These are phyloP conservation scores for Maniola jurtina DNA, from an alignment of 1,140 invertebrate genomes.

Conservation along the genomic window DNA sequence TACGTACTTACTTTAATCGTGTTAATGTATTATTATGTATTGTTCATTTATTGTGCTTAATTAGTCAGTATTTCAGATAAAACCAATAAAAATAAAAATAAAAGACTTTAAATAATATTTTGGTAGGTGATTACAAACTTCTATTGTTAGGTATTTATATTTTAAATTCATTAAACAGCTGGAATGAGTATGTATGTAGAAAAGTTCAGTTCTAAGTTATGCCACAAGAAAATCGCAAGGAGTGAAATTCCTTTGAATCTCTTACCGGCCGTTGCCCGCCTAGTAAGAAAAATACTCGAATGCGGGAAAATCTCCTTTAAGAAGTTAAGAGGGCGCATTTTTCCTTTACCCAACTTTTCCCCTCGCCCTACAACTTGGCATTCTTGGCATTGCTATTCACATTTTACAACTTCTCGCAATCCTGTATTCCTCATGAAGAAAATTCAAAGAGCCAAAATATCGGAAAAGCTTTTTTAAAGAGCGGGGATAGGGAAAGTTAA, in stretches of 20 bases:
- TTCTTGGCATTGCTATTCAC: slow-evolving; percentile 50
- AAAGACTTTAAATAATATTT: too few relatives aligned
- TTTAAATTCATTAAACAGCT: too few relatives aligned
- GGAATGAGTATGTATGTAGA: too few relatives aligned
- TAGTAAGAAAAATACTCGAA: slow-evolving; percentile 74
- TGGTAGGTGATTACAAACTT: too few relatives aligned
- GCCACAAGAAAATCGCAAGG: slow-evolving; percentile 5
- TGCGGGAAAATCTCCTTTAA: slow-evolving; percentile 76
- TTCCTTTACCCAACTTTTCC: slow-evolving; percentile 25
- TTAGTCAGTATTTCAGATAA: too few relatives aligned
- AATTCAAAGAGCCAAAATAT: slow-evolving; percentile 71
- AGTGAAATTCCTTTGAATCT: slow-evolving; percentile 42
- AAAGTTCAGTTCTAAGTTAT: background rate
- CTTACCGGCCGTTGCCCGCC: slow-evolving; percentile 44
- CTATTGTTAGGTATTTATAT: too few relatives aligned
- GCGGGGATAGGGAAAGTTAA: slow-evolving; percentile 29
- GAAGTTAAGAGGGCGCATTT: slow-evolving; percentile 48
- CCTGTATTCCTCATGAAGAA: slow-evolving; percentile 59
- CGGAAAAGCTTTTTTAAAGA: slow-evolving; percentile 68
- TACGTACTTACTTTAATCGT: too few relatives aligned
- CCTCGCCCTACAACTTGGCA: slow-evolving; percentile 18
- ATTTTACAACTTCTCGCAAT: slow-evolving; percentile 48
- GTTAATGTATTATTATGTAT: too few relatives aligned
- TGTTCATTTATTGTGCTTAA: too few relatives aligned
- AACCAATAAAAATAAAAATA: too few relatives aligned